Conservation (phyloP, 2,113 vertebrate species). For the Microcebus murinus region DNA sequence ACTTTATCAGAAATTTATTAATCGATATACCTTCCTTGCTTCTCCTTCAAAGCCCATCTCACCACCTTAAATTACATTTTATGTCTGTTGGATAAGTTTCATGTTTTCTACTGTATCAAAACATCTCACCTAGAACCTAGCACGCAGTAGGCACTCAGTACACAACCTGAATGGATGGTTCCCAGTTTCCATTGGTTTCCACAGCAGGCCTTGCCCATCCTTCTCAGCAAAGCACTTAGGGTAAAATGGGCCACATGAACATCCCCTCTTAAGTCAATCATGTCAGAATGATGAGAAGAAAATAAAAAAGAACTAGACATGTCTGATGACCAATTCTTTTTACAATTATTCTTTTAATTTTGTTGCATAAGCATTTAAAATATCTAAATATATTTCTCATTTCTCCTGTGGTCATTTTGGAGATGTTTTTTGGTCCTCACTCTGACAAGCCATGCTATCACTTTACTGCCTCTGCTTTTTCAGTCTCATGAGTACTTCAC, state of each 20-base stretch:
- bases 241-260: fast-evolving
- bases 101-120: neutral
- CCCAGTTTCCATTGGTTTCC: too few relatives aligned
- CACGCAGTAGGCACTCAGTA: fast-evolving
- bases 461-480: neutral
- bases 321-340: neutral
- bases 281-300: neutral
- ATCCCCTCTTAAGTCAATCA: fast-evolving
- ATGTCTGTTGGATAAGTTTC: neutral
- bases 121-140: too few relatives aligned
- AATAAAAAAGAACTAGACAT: neutral
- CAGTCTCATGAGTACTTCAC: neutral
- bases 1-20: neutral
- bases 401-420: fast-evolving
- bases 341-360: neutral
- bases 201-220: neutral
- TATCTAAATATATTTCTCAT: neutral
- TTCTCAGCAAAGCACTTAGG: neutral
- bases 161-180: neutral
- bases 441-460: neutral
- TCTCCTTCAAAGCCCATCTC: neutral
- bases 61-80: neutral
- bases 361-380: neutral
- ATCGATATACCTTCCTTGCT: neutral
- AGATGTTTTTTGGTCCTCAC: neutral